A percentile compares a stretch with the other conserved stretches of the same genome.
These are phyloP conservation scores for Chamaetylas fuelleborni DNA, from an alignment of 2,113 vertebrate species.

Conservation along the genomic window DNA sequence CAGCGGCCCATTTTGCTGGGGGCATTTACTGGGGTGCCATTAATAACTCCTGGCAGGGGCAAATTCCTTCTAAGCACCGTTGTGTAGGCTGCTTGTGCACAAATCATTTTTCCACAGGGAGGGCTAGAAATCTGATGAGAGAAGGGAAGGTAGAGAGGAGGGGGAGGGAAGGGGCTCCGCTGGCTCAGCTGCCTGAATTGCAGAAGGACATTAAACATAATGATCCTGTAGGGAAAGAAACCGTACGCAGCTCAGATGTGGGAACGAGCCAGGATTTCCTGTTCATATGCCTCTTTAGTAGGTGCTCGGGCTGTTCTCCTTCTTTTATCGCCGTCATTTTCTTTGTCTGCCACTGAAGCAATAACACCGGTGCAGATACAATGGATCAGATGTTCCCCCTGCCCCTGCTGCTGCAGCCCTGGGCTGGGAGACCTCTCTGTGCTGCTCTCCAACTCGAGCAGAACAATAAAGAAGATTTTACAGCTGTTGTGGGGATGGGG, in stretches of 20 bases:
- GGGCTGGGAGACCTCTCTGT: neutral
- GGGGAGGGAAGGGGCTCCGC: neutral
- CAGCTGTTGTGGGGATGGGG: constrained; percentile 50
- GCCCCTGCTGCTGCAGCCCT: constrained; percentile 1
- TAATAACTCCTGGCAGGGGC: constrained; percentile 49
- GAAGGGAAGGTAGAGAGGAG: neutral
- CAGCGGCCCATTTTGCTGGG: neutral
- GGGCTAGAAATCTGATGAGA: constrained; percentile 14
- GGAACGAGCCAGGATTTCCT: constrained; percentile 47
- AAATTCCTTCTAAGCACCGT: constrained; percentile 21
- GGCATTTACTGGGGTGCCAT: constrained; percentile 30
- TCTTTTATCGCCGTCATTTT: neutral
- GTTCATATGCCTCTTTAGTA: constrained; percentile 40
- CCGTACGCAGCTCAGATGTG: neutral
- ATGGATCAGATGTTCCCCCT: constrained; percentile 32
- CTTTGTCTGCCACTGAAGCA: constrained; percentile 22
- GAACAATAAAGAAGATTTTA: constrained; percentile 65
- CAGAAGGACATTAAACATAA: constrained; percentile 47
- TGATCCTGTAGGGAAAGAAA: constrained; percentile 38
- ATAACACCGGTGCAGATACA: constrained; percentile 10
- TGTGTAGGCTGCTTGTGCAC: constrained; percentile 8
- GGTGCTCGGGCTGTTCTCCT: neutral
- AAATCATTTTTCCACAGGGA: constrained; percentile 42
- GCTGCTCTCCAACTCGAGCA: neutral
- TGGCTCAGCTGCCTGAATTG: constrained; percentile 33